A percentile compares a stretch with the other conserved stretches of the same genome.
phyloP scores from a whole-genome alignment of 2,888 invertebrate species.

The Phengaris alcon region DNA sequence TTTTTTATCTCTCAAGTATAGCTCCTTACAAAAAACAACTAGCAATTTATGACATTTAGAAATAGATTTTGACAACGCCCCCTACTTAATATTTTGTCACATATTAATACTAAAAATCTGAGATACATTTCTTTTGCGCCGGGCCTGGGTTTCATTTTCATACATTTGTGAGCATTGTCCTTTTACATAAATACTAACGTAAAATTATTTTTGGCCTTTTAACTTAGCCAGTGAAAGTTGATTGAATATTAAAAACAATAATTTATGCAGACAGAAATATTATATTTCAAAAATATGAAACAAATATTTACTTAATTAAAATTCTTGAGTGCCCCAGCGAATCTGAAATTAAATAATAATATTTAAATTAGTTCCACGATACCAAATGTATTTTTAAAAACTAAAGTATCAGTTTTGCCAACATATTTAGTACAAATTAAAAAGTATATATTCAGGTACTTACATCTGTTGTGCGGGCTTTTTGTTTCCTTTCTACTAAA shows the following conservation, averaged over 20 bases:
- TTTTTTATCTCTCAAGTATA: no score
- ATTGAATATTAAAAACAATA: conserved; percentile 11
- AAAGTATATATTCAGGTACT: conserved; percentile 42
- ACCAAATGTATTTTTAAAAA: not conserved
- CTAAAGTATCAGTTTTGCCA: no score
- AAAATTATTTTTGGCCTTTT: no score
- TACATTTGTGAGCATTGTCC: not conserved
- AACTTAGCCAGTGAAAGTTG: not conserved
- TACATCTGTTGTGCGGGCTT: conserved; percentile 86
- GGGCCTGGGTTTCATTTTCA: no score
- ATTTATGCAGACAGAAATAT: conserved; percentile 46
- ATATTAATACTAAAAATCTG: no score
- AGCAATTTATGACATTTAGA: no score
- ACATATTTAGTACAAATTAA: not conserved
- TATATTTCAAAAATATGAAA: conserved; percentile 48
- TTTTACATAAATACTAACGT: no score
- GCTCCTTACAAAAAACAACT: no score
- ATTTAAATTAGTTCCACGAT: not conserved
- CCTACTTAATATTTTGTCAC: no score
- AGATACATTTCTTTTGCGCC: no score
- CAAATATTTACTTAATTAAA: conserved; percentile 53
- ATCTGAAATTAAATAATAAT: conserved; percentile 69
- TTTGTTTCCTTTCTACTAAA: conserved; percentile 95
- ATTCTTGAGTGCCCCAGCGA: conserved; percentile 83
- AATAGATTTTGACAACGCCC: no score